phyloP scores from a whole-genome alignment of 2,888 invertebrate genomes.

The Pseudolycoriella hygida region DNA sequence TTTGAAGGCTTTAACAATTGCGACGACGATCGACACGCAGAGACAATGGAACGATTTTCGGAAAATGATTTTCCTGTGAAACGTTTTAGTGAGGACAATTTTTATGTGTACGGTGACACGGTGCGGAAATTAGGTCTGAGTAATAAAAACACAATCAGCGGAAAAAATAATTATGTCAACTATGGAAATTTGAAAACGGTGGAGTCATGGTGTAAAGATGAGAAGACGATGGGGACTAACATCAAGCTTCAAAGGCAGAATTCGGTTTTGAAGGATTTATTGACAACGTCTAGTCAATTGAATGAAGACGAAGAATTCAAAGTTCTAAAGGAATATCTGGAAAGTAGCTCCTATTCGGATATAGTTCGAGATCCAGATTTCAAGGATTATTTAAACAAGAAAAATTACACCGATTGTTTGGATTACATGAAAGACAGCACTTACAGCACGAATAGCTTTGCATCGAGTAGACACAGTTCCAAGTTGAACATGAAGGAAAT shows the following conservation, averaged over 20 bases:
- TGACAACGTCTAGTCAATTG: conserved; percentile 19
- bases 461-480: not conserved
- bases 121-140: conserved; percentile 2
- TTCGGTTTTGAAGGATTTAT: conserved; percentile 3
- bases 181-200: not conserved
- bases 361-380: conserved; percentile 26
- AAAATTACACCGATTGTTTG: conserved; percentile 25
- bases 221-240: not conserved
- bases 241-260: not conserved
- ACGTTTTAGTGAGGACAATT: conserved; percentile 4
- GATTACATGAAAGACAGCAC: conserved; percentile 18
- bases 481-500: not conserved
- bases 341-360: conserved; percentile 27
- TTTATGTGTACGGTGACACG: conserved; percentile 6
- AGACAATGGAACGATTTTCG: conserved; percentile 9
- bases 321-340: conserved; percentile 25
- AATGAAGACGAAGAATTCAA: conserved; percentile 26
- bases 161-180: conserved; percentile 4
- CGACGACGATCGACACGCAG: not conserved
- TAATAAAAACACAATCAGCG: conserved; percentile 5
- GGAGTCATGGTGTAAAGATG: not conserved
- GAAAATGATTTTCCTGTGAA: conserved; percentile 21
- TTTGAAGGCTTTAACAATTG: conserved; percentile 16
- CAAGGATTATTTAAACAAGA: conserved; percentile 24
- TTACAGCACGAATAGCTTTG: not conserved